Percentiles rank a stretch among this genome's conserved stretches.
These are phyloP conservation scores for Phaedon cochleariae DNA, from an alignment of 2,888 invertebrate genomes.

Conservation along the genomic window DNA sequence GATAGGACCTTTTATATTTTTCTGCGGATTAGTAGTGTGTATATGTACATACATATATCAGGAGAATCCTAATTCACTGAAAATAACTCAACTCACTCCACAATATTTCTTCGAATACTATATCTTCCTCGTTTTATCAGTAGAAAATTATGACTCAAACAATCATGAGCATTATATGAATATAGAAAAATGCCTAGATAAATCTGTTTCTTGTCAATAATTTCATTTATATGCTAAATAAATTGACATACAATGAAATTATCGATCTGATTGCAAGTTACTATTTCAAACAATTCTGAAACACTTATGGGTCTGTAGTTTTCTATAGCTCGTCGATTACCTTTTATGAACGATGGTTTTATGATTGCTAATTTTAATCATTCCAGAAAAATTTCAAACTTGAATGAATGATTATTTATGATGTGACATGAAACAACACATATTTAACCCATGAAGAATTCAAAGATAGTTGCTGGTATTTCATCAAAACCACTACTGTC, in stretches of 20 bases:
- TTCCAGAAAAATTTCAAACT: background rate
- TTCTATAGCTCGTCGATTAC: background rate
- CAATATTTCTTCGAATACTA: no score
- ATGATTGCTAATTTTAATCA: background rate
- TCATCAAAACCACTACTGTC: no score
- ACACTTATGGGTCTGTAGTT: slow-evolving; percentile 6
- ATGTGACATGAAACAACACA: background rate
- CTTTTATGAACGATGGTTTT: background rate
- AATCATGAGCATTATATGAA: no score
- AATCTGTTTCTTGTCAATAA: background rate
- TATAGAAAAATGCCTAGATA: background rate
- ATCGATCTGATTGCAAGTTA: background rate
- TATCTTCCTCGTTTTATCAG: no score
- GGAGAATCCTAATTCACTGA: no score
- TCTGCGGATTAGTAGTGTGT: no score
- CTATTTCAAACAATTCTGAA: slow-evolving; percentile 5
- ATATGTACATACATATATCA: no score
- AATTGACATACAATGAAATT: background rate
- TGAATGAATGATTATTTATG: slow-evolving; percentile 1
- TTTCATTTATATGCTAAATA: background rate
- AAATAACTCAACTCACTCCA: no score
- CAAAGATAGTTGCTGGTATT: no score
- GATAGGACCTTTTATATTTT: no score
- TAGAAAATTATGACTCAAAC: no score
- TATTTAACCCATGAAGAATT: background rate